These are phyloP conservation scores for Mycalesis mineus DNA, from an alignment of 2,888 invertebrate genomes.

Conservation along the genomic window DNA sequence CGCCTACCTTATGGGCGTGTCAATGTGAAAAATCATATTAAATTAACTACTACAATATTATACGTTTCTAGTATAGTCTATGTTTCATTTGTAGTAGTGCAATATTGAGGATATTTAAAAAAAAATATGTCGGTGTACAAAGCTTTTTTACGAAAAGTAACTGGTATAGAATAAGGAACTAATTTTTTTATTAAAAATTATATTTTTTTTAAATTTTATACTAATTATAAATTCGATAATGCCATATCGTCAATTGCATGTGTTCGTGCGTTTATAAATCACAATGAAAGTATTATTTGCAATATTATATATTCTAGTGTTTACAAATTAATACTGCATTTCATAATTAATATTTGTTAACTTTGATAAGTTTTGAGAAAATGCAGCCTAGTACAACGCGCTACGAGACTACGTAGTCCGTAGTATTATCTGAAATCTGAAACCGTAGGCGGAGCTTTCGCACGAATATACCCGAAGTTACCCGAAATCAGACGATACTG, in stretches of 20 bases:
- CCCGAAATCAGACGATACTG: conserved; percentile 50
- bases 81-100: background rate
- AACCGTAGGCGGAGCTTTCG: conserved; percentile 54
- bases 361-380: background rate
- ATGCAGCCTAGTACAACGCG: background rate
- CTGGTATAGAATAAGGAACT: no score
- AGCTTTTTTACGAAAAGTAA: background rate
- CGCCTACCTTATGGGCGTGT: conserved; percentile 64
- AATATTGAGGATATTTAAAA: background rate
- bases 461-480: conserved; percentile 48
- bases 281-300: no score
- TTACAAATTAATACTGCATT: no score
- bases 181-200: no score
- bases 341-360: background rate
- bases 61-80: background rate
- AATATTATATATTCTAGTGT: no score
- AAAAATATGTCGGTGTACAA: background rate
- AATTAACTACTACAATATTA: conserved; percentile 2
- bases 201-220: no score
- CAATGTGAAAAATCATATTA: conserved; percentile 30
- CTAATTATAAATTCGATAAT: no score
- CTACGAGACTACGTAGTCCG: conserved; percentile 35
- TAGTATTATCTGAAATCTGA: conserved; percentile 38
- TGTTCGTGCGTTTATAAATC: no score
- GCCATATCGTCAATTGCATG: no score